These are phyloP conservation scores for Melanophora roralis DNA, from an alignment of 2,888 invertebrate species.

Conservation along the genomic window DNA sequence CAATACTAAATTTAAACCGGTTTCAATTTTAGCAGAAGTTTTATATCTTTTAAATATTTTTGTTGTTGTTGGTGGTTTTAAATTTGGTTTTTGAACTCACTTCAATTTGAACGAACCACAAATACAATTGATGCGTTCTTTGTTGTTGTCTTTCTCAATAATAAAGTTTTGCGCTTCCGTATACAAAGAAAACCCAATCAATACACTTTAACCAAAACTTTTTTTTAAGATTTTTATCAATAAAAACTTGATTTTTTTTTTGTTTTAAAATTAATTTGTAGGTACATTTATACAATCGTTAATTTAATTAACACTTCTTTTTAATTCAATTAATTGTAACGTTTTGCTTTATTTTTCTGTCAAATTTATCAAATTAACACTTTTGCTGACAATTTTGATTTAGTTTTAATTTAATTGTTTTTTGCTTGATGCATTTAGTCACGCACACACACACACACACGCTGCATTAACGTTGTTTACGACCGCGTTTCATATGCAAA, in stretches of 20 bases:
- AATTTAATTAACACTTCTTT: conserved; percentile 26
- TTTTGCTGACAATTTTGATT: not conserved
- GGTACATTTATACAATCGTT: conserved; percentile 9
- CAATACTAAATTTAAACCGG: conserved; percentile 58
- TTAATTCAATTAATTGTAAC: conserved; percentile 13
- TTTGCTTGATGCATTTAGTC: not conserved
- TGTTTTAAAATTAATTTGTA: conserved; percentile 18
- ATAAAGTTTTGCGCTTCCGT: conserved; percentile 55
- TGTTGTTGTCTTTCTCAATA: conserved; percentile 38
- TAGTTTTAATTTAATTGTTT: conserved; percentile 2
- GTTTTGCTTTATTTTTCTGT: not conserved
- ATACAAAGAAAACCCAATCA: conserved; percentile 39
- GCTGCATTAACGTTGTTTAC: not conserved
- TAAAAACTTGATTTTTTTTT: conserved; percentile 35
- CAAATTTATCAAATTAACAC: not conserved
- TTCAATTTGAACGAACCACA: conserved; percentile 51
- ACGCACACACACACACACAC: too few relatives aligned
- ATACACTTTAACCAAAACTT: conserved; percentile 1
- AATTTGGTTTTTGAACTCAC: conserved; percentile 41
- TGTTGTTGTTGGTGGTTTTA: conserved; percentile 24
- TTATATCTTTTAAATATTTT: conserved; percentile 24
- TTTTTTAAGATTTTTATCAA: conserved; percentile 55
- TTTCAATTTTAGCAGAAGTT: conserved; percentile 55
- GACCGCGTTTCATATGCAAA: conserved; percentile 49
- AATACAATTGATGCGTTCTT: conserved; percentile 39